phyloP scores from a whole-genome alignment of 2,113 vertebrate genomes.

The Hipposideros armiger region DNA sequence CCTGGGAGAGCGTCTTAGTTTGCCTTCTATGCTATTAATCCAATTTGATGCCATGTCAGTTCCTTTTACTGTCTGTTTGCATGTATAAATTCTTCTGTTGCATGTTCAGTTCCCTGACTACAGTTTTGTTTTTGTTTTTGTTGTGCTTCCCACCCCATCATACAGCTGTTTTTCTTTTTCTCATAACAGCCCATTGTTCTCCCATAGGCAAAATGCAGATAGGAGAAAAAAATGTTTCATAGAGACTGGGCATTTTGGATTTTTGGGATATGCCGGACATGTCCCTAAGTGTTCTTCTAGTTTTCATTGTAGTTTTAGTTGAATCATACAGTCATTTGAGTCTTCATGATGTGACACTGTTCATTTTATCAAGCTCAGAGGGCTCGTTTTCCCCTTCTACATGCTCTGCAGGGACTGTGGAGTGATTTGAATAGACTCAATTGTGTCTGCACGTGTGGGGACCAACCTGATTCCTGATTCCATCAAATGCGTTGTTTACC shows the following conservation, averaged over 20 bases:
- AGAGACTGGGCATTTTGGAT: background rate
- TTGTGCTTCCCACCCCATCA: background rate
- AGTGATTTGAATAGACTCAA: background rate
- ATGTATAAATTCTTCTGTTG: background rate
- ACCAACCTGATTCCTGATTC: background rate
- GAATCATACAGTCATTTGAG: background rate
- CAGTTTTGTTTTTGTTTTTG: background rate
- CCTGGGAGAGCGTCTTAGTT: background rate
- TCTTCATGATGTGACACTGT: background rate
- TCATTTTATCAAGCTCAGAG: background rate
- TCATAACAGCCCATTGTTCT: slow-evolving; percentile 43
- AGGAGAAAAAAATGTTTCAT: background rate
- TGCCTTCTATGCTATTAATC: background rate
- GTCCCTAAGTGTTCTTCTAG: slow-evolving; percentile 16
- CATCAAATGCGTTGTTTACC: rapidly evolving
- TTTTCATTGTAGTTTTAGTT: slow-evolving; percentile 25
- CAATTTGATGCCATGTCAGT: background rate
- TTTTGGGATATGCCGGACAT: slow-evolving; percentile 30
- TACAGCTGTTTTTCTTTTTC: background rate
- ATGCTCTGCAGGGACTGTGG: background rate
- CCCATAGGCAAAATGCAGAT: slow-evolving; percentile 24
- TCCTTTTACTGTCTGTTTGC: background rate
- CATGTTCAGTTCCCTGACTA: background rate
- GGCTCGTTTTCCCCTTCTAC: background rate
- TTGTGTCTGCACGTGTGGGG: background rate